These are phyloP conservation scores for Cyprinus carpio DNA, from an alignment of 2,113 vertebrate species.

Conservation along the genomic window DNA sequence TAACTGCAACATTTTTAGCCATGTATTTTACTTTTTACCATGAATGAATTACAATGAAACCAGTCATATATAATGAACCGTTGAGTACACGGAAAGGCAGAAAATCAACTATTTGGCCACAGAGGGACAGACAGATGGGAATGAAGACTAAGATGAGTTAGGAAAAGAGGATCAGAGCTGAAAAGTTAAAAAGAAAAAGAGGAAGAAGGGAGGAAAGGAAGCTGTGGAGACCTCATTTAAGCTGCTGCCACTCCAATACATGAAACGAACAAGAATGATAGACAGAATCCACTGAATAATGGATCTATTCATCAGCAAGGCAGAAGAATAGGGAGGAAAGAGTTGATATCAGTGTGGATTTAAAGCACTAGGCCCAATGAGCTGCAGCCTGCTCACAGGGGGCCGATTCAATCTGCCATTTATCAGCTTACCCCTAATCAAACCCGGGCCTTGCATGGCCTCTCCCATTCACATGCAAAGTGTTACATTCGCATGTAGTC, in stretches of 20 bases:
- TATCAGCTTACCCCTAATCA: constrained; percentile 81
- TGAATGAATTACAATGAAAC: not conserved
- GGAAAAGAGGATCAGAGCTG: not conserved
- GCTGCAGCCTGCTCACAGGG: constrained; percentile 68
- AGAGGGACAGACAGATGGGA: constrained; percentile 27
- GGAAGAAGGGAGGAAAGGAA: constrained; percentile 11
- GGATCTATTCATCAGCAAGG: constrained; percentile 73
- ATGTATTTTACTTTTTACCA: not conserved
- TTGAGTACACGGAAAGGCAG: not conserved
- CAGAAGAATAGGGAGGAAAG: constrained; percentile 72
- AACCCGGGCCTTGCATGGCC: constrained; percentile 69
- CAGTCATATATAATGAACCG: not conserved
- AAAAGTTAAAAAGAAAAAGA: constrained; percentile 28
- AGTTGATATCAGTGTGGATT: constrained; percentile 76
- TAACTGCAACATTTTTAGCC: not conserved
- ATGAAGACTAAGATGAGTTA: not conserved
- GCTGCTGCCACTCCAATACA: constrained; percentile 76
- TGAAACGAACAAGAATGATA: constrained; percentile 70
- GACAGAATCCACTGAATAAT: constrained; percentile 72
- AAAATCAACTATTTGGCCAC: constrained; percentile 14
- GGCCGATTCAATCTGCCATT: constrained; percentile 76
- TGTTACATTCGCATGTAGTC: constrained; percentile 77
- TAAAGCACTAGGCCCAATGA: constrained; percentile 75
- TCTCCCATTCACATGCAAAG: constrained; percentile 77
- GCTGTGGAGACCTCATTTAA: constrained; percentile 61